Percentiles rank a stretch among this genome's conserved stretches.
phyloP scores from a whole-genome alignment of 1,140 invertebrate species.

The Anastatus disparis region DNA sequence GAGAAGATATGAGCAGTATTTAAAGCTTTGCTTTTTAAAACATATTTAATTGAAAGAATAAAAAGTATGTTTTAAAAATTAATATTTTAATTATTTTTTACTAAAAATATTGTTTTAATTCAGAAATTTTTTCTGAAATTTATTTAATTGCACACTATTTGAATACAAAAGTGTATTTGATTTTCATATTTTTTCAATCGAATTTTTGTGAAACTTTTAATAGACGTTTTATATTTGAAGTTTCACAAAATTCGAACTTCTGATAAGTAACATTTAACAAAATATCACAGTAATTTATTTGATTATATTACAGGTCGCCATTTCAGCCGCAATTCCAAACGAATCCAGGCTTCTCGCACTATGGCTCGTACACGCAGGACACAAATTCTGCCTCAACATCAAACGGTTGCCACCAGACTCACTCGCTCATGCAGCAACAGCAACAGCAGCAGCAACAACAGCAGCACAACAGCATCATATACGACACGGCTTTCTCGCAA shows the following conservation, averaged over 20 bases:
- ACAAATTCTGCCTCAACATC: conserved; percentile 39
- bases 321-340: conserved; percentile 58
- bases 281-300: background rate
- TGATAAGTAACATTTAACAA: background rate
- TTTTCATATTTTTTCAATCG: too few species aligned
- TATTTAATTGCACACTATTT: too few species aligned
- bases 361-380: conserved; percentile 52
- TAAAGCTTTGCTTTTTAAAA: too few species aligned
- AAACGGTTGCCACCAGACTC: conserved; percentile 9
- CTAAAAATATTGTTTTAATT: too few species aligned
- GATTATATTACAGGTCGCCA: conserved; percentile 44
- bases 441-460: conserved; percentile 32
- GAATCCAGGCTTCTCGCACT: conserved; percentile 56
- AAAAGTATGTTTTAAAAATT: too few species aligned
- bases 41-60: too few species aligned
- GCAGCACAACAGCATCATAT: conserved; percentile 36
- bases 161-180: too few species aligned
- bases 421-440: conserved; percentile 29
- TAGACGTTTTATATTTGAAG: too few species aligned
- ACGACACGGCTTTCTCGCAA: conserved; percentile 56
- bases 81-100: too few species aligned
- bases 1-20: too few species aligned
- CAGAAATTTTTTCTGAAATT: too few species aligned
- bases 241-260: conserved; percentile 6
- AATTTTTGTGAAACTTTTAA: too few species aligned